Conservation (phyloP, 2,797 vertebrate genomes). For the Chanos chanos region DNA sequence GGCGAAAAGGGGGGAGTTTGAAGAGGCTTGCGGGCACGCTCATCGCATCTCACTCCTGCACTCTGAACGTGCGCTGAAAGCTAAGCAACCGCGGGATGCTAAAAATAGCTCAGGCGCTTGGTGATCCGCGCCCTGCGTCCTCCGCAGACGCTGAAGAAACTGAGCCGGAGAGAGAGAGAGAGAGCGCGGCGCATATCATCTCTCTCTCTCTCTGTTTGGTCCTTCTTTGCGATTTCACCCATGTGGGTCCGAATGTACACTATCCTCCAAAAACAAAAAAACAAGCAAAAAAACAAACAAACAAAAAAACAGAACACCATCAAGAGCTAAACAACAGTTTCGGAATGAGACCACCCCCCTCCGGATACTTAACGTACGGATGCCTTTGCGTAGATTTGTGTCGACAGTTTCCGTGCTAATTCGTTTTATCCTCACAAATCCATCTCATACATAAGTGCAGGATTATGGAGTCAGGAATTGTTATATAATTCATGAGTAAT, state of each 20-base stretch:
- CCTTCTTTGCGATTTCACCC: slow-evolving; percentile 20
- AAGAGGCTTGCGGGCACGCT: slow-evolving; percentile 47
- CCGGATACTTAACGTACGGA: slow-evolving; percentile 25
- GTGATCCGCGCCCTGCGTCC: slow-evolving; percentile 58
- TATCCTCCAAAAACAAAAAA: no score
- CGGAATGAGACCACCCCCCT: slow-evolving; percentile 14
- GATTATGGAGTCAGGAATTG: slow-evolving; percentile 17
- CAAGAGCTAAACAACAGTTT: slow-evolving; percentile 45
- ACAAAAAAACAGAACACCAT: slow-evolving; percentile 43
- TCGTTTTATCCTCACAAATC: slow-evolving; percentile 4
- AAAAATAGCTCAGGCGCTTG: slow-evolving; percentile 68
- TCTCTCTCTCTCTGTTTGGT: slow-evolving; percentile 24
- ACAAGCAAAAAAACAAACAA: no score
- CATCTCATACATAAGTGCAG: slow-evolving; percentile 23
- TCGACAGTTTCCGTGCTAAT: neutral
- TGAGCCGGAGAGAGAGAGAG: slow-evolving; percentile 27
- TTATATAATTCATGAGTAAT: slow-evolving; percentile 21
- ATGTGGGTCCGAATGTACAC: no score
- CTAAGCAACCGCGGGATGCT: slow-evolving; percentile 65
- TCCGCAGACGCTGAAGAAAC: slow-evolving; percentile 57
- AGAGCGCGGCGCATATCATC: slow-evolving; percentile 2
- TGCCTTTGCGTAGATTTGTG: slow-evolving; percentile 40
- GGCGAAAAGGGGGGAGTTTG: slow-evolving; percentile 12
- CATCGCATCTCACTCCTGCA: slow-evolving; percentile 66
- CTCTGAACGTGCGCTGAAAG: slow-evolving; percentile 74